A percentile compares a stretch with the other conserved stretches of the same genome.
Conservation (phyloP, 2,888 invertebrate genomes). For the Caenorhabditis imperialis region DNA sequence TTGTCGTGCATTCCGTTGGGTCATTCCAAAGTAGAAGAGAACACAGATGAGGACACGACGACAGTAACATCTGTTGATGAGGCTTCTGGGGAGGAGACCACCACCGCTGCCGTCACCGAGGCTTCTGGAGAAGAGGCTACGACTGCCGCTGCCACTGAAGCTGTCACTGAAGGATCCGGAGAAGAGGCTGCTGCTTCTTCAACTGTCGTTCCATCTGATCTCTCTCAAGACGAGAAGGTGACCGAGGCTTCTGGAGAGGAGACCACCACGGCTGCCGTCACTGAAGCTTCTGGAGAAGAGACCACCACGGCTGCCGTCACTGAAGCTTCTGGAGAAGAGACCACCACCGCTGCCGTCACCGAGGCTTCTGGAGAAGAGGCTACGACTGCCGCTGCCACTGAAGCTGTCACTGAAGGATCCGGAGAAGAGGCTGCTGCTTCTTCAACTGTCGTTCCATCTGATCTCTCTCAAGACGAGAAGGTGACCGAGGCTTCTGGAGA, state of each 20-base stretch:
- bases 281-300: slow-evolving; percentile 30
- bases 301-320: slow-evolving; percentile 2
- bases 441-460: slow-evolving; percentile 5
- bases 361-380: slow-evolving; percentile 20
- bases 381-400: slow-evolving; percentile 13
- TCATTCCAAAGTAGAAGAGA: slow-evolving; percentile 28
- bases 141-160: slow-evolving; percentile 1
- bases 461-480: neutral
- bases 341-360: slow-evolving; percentile 24
- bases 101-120: slow-evolving; percentile 9
- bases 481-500: slow-evolving; percentile 17
- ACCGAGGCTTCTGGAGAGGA: slow-evolving; percentile 44
- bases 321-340: slow-evolving; percentile 20
- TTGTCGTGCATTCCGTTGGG: slow-evolving; percentile 66
- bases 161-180: slow-evolving; percentile 35
- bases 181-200: slow-evolving; percentile 9
- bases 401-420: slow-evolving; percentile 9
- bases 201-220: no score
- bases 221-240: neutral
- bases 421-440: slow-evolving; percentile 27
- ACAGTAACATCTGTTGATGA: no score
- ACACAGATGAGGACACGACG: slow-evolving; percentile 28
- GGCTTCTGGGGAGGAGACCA: slow-evolving; percentile 21
- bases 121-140: slow-evolving; percentile 31
- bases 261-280: slow-evolving; percentile 9